Conservation (phyloP, 2,888 invertebrate species). For the Tachystola acroxantha region DNA sequence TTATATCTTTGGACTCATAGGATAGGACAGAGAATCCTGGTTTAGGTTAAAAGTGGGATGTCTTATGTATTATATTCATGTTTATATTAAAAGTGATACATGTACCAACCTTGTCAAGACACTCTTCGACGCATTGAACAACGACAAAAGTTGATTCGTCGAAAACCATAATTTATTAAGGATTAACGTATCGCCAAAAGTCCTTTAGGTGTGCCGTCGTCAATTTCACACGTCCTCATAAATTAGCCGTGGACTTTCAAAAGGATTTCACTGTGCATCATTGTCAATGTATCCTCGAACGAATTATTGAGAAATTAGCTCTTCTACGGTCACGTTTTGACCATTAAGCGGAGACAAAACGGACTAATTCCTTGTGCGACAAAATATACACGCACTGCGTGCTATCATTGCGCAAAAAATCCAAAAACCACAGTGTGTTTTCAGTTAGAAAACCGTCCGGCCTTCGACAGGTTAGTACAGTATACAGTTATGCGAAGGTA, state of each 20-base stretch:
- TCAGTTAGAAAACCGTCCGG: conserved; percentile 9
- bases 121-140: too few species aligned
- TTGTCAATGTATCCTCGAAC: conserved; percentile 60
- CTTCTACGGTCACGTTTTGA: conserved; percentile 68
- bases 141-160: too few species aligned
- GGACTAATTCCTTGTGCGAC: conserved; percentile 67
- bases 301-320: conserved; percentile 66
- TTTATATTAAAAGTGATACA: too few species aligned
- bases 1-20: too few species aligned
- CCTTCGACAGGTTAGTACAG: conserved; percentile 1
- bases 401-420: conserved; percentile 77
- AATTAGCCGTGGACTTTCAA: conserved; percentile 52
- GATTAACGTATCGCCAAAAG: conserved; percentile 26
- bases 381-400: conserved; percentile 66
- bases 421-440: conserved; percentile 18
- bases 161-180: conserved; percentile 26
- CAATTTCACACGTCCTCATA: conserved; percentile 41
- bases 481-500: conserved; percentile 3
- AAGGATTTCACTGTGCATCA: conserved; percentile 49
- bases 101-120: too few species aligned
- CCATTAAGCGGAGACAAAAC: conserved; percentile 75
- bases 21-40: too few species aligned
- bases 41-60: too few species aligned
- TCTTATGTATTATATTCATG: too few species aligned
- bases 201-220: conserved; percentile 27